phyloP scores from a whole-genome alignment of 2,113 vertebrate genomes.

The Galeopterus variegatus region DNA sequence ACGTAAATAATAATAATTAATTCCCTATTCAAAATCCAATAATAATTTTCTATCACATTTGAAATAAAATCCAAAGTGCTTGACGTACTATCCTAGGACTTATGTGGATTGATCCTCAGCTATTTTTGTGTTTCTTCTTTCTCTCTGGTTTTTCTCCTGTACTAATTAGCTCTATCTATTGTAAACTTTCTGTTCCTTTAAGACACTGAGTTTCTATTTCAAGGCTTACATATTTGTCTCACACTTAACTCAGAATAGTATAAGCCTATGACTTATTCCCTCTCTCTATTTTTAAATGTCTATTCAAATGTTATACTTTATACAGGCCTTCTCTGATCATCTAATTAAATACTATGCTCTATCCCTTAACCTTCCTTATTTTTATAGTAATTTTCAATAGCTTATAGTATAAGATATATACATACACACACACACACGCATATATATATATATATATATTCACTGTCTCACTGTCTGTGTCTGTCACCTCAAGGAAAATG shows the following conservation, averaged over 20 bases:
- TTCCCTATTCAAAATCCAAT: neutral
- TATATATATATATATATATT: neutral
- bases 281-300: conserved; percentile 3
- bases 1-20: conserved; percentile 17
- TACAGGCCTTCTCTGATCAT: neutral
- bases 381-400: neutral
- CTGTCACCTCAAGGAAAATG: neutral
- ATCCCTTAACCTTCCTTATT: neutral
- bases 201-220: neutral
- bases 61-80: conserved; percentile 30
- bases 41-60: conserved; percentile 6
- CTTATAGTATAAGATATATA: neutral
- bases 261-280: neutral
- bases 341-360: neutral
- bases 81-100: neutral
- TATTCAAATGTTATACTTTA: neutral
- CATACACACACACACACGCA: no score
- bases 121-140: neutral
- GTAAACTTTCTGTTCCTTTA: neutral
- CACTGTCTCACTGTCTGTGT: neutral
- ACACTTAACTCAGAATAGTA: neutral
- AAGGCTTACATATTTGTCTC: neutral
- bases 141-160: neutral
- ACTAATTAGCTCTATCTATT: neutral
- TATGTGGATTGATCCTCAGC: neutral